Evolutionary conservation across 2,888 invertebrate genomes (phyloP), one percentile per base, ranked within the genome.

Genomic region (Lepidonotus clava): DNA sequence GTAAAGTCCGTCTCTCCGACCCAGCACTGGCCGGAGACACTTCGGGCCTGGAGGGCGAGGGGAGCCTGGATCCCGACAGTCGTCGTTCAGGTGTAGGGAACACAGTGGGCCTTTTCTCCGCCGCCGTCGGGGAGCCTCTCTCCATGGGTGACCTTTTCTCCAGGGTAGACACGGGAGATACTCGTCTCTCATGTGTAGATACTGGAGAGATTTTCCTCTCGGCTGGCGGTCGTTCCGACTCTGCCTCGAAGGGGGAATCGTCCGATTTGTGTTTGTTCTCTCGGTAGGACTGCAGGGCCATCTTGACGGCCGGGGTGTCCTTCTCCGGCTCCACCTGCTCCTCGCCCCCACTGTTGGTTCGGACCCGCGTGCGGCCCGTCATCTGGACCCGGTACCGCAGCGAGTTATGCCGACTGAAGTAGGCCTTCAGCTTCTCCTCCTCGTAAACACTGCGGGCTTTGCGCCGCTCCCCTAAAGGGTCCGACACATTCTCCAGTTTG

Each of bases 331-430:
- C 80, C n/a, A 46, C 80, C 46, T 46, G 41, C 28, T 80, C 80
- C 1, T 80, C 80, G 1, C 80, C 80, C 5, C 80, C 80, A 46
- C 80, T 80, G 28, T 80, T 80, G 32, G 80, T 46, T 1, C 80
- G 41, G 8, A 80, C 24, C 6, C 80, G 24, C 4, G 80, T n/a
- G 0, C 46, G 21, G 32, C 14, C 18, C 8, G 66, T 24, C 41
- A 80, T 41, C 24, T 80, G 41, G 5, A 80, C 80, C 24, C 80
- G 24, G 51, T 80, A 80, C 11, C 80, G 24, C 21, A 80, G 28
- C 24, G 80, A 80, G 51, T 80, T 51, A 41, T 80, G 80, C 4
- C 80, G 80, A 46, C 80, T 80, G 80, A 80, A 80, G 80, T 80
- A 80, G 2, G 80, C 21, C 51, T 80, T 80, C 2, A 80, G 80